Evolutionary conservation across 2,113 vertebrate species (phyloP).

Genomic region (Halichoeres trimaculatus): DNA sequence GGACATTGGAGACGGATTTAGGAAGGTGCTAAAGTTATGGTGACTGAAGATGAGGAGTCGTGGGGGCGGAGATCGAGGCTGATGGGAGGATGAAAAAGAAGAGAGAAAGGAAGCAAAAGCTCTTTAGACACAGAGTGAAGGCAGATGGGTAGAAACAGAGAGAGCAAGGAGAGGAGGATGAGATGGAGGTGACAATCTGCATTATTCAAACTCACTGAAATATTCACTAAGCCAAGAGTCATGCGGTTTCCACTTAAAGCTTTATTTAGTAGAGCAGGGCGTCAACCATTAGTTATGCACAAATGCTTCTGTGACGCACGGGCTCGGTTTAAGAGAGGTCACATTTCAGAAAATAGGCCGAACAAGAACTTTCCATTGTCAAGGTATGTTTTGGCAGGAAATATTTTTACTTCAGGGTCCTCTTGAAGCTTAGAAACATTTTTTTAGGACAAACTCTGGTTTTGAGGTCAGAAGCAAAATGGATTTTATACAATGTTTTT

Average conservation of each 20-base stretch:
- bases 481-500: neutral
- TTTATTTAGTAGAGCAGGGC: constrained; percentile 77
- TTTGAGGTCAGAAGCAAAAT: neutral
- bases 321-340: constrained; percentile 24
- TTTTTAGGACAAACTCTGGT: neutral
- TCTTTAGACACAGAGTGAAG: constrained; percentile 17
- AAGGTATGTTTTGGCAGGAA: constrained; percentile 18
- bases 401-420: neutral
- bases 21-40: constrained; percentile 30
- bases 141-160: constrained; percentile 42
- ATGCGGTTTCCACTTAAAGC: constrained; percentile 71
- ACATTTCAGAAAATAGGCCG: constrained; percentile 27
- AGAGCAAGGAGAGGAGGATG: constrained; percentile 40
- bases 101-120: constrained; percentile 24
- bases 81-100: constrained; percentile 36
- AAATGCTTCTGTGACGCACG: constrained; percentile 73
- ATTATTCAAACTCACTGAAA: constrained; percentile 82
- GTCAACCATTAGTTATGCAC: constrained; percentile 73
- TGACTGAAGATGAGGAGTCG: neutral
- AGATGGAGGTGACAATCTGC: constrained; percentile 75
- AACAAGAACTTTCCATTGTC: constrained; percentile 57
- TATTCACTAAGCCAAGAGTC: constrained; percentile 74
- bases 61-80: constrained; percentile 28
- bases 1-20: constrained; percentile 27
- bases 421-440: neutral